A percentile compares a stretch with the other conserved stretches of the same genome.
phyloP scores from a whole-genome alignment of 30 jellyfish, hydroid and myxozoan genomes.

The Morbakka virulenta region DNA sequence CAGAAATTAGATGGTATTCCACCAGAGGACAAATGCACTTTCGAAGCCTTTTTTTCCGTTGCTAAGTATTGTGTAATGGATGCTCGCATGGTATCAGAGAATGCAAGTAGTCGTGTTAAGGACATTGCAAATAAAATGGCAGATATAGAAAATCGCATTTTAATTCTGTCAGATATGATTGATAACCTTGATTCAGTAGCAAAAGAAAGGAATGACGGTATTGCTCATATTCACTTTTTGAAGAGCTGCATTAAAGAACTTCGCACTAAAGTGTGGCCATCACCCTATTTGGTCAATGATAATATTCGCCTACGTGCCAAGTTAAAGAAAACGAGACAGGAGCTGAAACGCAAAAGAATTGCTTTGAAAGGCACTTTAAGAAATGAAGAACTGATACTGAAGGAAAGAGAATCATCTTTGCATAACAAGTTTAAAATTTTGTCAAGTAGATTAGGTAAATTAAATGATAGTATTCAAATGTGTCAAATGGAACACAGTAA shows the following conservation, averaged over 20 bases:
- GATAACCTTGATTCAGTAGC: neutral
- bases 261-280: neutral
- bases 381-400: neutral
- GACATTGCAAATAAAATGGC: neutral
- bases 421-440: neutral
- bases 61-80: too few species aligned
- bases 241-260: neutral
- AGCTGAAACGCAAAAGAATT: neutral
- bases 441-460: neutral
- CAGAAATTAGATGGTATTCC: too few species aligned
- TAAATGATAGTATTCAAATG: too few species aligned
- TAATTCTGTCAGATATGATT: neutral
- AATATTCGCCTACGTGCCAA: neutral
- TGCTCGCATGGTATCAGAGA: too few species aligned
- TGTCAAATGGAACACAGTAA: too few species aligned
- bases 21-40: too few species aligned
- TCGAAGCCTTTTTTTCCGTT: too few species aligned
- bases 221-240: neutral
- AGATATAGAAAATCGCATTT: neutral
- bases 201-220: neutral
- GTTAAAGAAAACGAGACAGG: neutral
- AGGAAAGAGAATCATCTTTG: neutral
- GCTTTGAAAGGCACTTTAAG: neutral
- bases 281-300: neutral
- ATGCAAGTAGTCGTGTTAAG: too few species aligned